A percentile compares a stretch with the other conserved stretches of the same genome.
These are phyloP conservation scores for Acrobasis consociella DNA, from an alignment of 2,888 invertebrate genomes.

Conservation along the genomic window DNA sequence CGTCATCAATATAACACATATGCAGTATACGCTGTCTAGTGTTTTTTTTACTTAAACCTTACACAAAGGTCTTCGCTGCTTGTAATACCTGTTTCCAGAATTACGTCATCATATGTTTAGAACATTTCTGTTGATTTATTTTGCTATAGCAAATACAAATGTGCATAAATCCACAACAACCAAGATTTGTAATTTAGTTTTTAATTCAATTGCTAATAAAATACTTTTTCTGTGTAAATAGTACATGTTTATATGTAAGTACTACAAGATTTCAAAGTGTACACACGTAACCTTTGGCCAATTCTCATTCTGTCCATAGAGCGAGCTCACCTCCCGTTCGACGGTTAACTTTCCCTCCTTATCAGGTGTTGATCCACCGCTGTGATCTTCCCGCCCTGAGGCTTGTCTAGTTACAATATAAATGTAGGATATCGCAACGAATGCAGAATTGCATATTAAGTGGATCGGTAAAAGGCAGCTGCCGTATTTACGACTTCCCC, in stretches of 20 bases:
- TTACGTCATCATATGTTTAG: neutral
- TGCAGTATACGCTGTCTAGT: neutral
- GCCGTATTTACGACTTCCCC: conserved; percentile 75
- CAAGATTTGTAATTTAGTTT: too few relatives aligned
- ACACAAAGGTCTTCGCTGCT: neutral
- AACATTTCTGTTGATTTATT: neutral
- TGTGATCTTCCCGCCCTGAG: conserved; percentile 14
- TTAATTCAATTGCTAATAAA: too few relatives aligned
- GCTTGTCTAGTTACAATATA: conserved; percentile 47
- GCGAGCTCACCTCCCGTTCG: too few relatives aligned
- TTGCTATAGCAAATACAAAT: too few relatives aligned
- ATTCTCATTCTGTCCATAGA: neutral
- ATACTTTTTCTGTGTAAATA: too few relatives aligned
- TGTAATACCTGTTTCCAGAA: neutral
- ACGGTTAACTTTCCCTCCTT: conserved; percentile 15
- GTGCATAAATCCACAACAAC: too few relatives aligned
- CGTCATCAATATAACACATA: neutral
- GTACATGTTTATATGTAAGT: too few relatives aligned
- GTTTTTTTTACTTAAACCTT: neutral
- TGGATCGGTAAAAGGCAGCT: conserved; percentile 59
- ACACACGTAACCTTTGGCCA: neutral
- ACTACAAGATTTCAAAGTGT: too few relatives aligned
- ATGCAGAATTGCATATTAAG: conserved; percentile 43
- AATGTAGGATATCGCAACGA: conserved; percentile 59
- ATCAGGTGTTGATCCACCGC: conserved; percentile 21